Base-by-base conservation (phyloP, 2,888 invertebrate species). In the Adela reaumurella region DNA sequence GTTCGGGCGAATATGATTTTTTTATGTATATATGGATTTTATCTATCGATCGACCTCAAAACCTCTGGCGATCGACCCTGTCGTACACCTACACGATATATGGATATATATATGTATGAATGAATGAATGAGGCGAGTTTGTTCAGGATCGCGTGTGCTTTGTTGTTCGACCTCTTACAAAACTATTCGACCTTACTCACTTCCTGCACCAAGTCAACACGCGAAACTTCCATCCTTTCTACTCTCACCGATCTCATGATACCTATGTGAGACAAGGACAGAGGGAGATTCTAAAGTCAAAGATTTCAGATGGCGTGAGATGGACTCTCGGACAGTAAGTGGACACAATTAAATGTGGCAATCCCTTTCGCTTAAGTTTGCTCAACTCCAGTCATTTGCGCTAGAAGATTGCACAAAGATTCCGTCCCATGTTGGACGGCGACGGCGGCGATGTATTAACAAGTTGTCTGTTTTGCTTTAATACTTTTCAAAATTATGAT, bases 71-170 rank as follows among this genome's bases (percentile, higher is more conserved):
- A n/a, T n/a, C n/a, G n/a, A n/a, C n/a, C n/a, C n/a, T n/a, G n/a
- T n/a, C n/a, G n/a, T n/a, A n/a, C n/a, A n/a, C n/a, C n/a, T n/a
- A n/a, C n/a, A n/a, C n/a, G n/a, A n/a, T n/a, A n/a, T n/a, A n/a
- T n/a, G n/a, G n/a, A n/a, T n/a, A n/a, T n/a, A n/a, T n/a, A n/a
- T n/a, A n/a, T n/a, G n/a, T n/a, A n/a, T n/a, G n/a, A n/a, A n/a
- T n/a, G n/a, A n/a, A n/a, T n/a, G n/a, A n/a, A n/a, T n/a, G n/a
- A n/a, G n/a, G n/a, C n/a, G 57, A 55, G 58, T 62, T 60, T 61
- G 62, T 53, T 57, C 60, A 58, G 24, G 24, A 24, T 24, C 24
- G 24, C 24, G 24, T 24, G 24, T 6, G 24, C 24, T 24, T 10
- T 10, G 24, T n/a, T n/a, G n/a, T n/a, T n/a, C 5, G 24, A 24